phyloP scores from a whole-genome alignment of 2,797 vertebrate genomes.

The Bradypus variegatus region DNA sequence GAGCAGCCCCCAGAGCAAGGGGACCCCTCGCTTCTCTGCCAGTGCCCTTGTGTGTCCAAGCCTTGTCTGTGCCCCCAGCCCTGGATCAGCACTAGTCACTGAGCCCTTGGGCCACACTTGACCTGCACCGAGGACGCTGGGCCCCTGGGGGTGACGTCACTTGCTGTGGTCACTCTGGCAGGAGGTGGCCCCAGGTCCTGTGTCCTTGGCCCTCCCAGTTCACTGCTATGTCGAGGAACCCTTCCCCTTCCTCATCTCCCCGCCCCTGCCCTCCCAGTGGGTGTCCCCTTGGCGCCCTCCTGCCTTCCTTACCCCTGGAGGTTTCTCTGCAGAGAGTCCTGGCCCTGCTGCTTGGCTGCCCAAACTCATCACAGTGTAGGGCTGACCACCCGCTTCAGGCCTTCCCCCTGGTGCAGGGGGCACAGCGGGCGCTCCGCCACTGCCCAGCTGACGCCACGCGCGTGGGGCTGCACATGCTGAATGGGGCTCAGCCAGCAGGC shows the following conservation, averaged over 20 bases:
- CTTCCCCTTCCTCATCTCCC: no score
- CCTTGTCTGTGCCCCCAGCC: neutral
- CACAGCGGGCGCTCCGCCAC: rapidly evolving
- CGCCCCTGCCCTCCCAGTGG: rapidly evolving
- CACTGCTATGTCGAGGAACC: rapidly evolving
- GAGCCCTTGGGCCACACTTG: neutral
- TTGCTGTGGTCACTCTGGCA: neutral
- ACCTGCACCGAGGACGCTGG: neutral
- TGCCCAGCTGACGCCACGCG: no score
- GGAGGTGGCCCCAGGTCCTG: neutral
- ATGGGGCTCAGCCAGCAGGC: neutral
- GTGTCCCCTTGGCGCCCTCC: neutral
- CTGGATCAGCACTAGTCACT: neutral
- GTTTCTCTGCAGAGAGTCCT: neutral
- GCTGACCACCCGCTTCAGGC: neutral
- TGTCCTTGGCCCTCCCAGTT: neutral
- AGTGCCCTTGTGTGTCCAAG: no score
- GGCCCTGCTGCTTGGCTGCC: neutral
- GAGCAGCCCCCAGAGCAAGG: rapidly evolving
- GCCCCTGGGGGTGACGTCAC: rapidly evolving
- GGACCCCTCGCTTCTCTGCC: neutral
- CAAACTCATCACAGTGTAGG: no score
- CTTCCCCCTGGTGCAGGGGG: rapidly evolving
- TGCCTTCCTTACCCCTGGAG: neutral
- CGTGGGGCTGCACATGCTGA: no score